Evolutionary conservation across 2,797 vertebrate species (phyloP), one percentile per base, ranked within the genome.

Genomic region (Chelidonichthys spinosus): DNA sequence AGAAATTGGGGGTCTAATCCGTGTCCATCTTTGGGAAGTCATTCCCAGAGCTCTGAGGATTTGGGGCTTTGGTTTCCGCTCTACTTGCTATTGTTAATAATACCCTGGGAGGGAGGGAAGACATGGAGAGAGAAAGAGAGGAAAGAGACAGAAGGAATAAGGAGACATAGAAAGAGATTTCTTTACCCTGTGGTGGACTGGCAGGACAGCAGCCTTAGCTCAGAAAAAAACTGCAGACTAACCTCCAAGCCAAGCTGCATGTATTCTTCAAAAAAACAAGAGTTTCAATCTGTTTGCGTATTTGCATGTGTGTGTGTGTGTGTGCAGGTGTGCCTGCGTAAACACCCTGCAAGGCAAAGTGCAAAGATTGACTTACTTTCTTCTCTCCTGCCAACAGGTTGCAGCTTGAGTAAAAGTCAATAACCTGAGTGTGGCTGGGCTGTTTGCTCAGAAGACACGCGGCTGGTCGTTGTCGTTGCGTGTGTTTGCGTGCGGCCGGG

Each of bases 61-160:
- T 94, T 94, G 92, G 87, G 81, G 83, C 81, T 92, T 94, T 93
- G 88, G 95, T 97, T 97, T 96, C 96, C 95, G 82, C 95, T 95
- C 95, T 95, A 95, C 96, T 96, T 95, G 94, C 93, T 96, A 94
- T 95, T 94, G 97, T 96, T 98, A 96, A 97, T 97, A 93, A 93
- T 94, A 91, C 90, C 90, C 92, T 92, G 88, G 92, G 91, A 90
- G 91, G 89, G 86, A 88, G 84, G 85, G 85, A 80, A 84, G 92
- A 93, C 85, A 85, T 80, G 83, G 91, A 89, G 91, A 86, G 89
- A 91, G 81, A 83, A 81, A 83, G 74, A 81, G 79, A n/a, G 67
- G 76, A 76, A 84, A 79, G 72, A 83, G 72, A 79, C 75, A 85
- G 87, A 87, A 84, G 79, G 87, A 90, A 79, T 70, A 74, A 69